Evolutionary conservation across 2,888 invertebrate species (phyloP), one percentile per base, ranked within the genome.

Genomic region (Cephus pygmeus): DNA sequence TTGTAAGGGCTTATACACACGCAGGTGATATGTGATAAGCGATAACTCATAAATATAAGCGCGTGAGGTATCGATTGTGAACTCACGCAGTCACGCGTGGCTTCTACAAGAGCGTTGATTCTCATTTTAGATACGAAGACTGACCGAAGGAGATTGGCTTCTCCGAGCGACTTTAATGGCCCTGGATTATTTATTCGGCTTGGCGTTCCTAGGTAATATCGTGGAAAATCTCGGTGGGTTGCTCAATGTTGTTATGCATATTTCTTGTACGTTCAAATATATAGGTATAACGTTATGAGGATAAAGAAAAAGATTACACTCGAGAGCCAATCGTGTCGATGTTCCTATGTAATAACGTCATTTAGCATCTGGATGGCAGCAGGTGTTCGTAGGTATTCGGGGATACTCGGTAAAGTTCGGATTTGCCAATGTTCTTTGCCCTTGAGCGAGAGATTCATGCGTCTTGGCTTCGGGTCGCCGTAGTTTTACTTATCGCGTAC

Each of bases 61-160:
- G 12, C 15, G 34, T 56, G 35, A 3, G 75, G 74, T 83, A 84
- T 83, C 81, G 83, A 85, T 84, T 81, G 82, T 82, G 12, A 80
- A 80, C 79, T 83, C 82, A 80, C 82, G 78, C 69, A 69, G 31
- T 40, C 71, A 34, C 71, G 34, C 71, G 71, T 56, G 23, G 56
- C 31, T 23, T 69, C 9, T 68, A 77, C 40, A 30, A 75, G 79
- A 75, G 40, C 34, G 74, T 83, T 81, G 83, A 86, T 87, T 86
- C 86, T 85, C 85, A 87, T 88, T 85, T 87, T 81, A 82, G 84
- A 86, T 86, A 85, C 77, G 77, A 56, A 56, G 23, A 56, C 56
- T 56, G 79, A 79, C 77, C 73, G 68, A 69, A 69, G 78, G 82
- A 79, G 76, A 83, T 82, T 79, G 56, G 82, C 81, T 81, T 68